phyloP scores from a whole-genome alignment of 2,797 vertebrate species.

The Pseudocheirus occidentalis region DNA sequence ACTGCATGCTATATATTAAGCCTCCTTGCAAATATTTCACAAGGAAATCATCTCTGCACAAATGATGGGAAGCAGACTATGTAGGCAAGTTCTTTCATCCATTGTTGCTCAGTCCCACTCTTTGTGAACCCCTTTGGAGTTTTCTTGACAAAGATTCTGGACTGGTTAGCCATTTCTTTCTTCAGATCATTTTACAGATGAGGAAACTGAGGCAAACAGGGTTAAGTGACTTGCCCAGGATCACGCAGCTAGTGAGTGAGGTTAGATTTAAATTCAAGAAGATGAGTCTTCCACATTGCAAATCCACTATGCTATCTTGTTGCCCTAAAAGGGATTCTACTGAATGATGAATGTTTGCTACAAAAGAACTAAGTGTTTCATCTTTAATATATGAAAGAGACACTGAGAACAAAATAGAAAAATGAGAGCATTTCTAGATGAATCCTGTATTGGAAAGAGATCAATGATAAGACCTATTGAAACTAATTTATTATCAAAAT shows the following conservation, averaged over 20 bases:
- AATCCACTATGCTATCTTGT: neutral
- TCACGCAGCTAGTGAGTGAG: neutral
- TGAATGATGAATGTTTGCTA: neutral
- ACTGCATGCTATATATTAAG: neutral
- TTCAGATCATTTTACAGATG: neutral
- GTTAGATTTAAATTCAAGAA: neutral
- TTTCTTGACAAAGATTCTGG: neutral
- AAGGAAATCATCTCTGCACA: neutral
- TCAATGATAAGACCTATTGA: neutral
- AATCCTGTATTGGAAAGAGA: neutral
- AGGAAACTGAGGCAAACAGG: neutral
- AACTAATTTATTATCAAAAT: neutral
- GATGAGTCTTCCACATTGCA: neutral
- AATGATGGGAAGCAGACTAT: conserved; percentile 26
- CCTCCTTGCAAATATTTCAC: conserved; percentile 3
- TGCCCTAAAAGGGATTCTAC: neutral
- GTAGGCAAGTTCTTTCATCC: neutral
- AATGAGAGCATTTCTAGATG: neutral
- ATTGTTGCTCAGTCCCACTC: neutral
- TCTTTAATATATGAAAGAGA: neutral
- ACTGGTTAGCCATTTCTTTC: neutral
- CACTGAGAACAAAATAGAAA: neutral
- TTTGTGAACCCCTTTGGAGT: neutral
- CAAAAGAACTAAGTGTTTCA: neutral
- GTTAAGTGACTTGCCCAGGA: neutral